Percentiles rank a stretch among this genome's conserved stretches.
phyloP scores from a whole-genome alignment of 2,888 invertebrate genomes.

The Himalopsyche anomala region DNA sequence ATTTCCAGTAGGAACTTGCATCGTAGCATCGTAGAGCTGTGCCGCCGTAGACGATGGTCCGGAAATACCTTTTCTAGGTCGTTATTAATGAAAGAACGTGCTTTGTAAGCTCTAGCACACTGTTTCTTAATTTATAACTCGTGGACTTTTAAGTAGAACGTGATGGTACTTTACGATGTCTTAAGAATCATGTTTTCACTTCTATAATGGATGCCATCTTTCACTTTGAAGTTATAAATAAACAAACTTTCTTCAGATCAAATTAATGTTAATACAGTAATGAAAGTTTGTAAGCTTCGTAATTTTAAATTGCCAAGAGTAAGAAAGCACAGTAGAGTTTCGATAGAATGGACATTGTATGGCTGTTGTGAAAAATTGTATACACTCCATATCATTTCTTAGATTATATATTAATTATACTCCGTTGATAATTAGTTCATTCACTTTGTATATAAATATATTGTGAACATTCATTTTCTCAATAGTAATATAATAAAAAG shows the following conservation, averaged over 20 bases:
- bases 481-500: too few relatives aligned
- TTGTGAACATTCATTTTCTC: too few relatives aligned
- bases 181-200: conserved; percentile 7
- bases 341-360: too few relatives aligned
- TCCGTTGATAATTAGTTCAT: too few relatives aligned
- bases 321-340: too few relatives aligned
- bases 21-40: background rate
- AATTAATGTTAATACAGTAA: too few relatives aligned
- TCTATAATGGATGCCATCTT: conserved; percentile 1
- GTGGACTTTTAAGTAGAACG: conserved; percentile 26
- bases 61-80: conserved; percentile 11
- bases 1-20: conserved; percentile 20
- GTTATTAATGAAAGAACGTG: conserved; percentile 34
- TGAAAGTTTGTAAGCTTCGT: too few relatives aligned
- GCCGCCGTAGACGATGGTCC: background rate
- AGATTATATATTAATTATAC: too few relatives aligned
- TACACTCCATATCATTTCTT: too few relatives aligned
- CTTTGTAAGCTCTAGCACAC: background rate
- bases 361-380: too few relatives aligned
- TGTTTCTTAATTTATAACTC: conserved; percentile 26
- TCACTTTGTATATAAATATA: too few relatives aligned
- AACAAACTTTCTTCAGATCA: background rate
- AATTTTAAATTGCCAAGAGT: too few relatives aligned
- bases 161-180: conserved; percentile 6
- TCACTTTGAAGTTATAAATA: conserved; percentile 1